phyloP scores from a whole-genome alignment of 2,113 vertebrate genomes.

The Pyrgilauda ruficollis region DNA sequence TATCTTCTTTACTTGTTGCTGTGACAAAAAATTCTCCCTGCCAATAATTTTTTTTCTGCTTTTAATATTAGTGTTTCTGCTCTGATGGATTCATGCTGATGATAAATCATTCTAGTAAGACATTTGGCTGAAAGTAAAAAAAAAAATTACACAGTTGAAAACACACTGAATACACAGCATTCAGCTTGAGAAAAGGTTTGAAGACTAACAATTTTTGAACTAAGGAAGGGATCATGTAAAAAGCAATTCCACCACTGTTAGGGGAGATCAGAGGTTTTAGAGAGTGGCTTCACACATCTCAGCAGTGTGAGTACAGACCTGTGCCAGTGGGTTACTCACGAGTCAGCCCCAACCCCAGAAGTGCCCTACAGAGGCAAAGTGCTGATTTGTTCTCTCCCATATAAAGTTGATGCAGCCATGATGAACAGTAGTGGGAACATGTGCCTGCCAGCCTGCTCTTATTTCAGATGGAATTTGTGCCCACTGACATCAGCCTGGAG shows the following conservation, averaged over 20 bases:
- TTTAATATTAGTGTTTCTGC: background rate
- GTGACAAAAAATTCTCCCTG: background rate
- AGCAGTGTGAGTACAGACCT: background rate
- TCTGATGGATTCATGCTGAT: background rate
- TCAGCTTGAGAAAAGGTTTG: background rate
- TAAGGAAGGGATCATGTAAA: background rate
- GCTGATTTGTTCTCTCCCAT: background rate
- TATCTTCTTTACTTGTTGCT: background rate
- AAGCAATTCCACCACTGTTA: background rate
- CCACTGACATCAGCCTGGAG: background rate
- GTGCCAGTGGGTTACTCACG: too few species aligned
- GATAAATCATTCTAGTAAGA: background rate
- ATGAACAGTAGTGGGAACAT: background rate
- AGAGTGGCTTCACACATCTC: background rate
- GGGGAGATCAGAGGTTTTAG: background rate
- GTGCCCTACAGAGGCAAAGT: background rate
- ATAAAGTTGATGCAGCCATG: background rate
- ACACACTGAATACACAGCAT: background rate
- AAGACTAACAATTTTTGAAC: background rate
- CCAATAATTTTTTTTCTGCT: background rate
- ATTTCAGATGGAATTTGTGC: background rate
- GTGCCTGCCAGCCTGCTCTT: background rate
- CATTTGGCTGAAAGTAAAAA: background rate
- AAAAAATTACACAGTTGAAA: background rate
- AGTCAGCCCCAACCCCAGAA: background rate